Evolutionary conservation across 2,888 invertebrate species (phyloP).

Genomic region (Lucinisca nassula): DNA sequence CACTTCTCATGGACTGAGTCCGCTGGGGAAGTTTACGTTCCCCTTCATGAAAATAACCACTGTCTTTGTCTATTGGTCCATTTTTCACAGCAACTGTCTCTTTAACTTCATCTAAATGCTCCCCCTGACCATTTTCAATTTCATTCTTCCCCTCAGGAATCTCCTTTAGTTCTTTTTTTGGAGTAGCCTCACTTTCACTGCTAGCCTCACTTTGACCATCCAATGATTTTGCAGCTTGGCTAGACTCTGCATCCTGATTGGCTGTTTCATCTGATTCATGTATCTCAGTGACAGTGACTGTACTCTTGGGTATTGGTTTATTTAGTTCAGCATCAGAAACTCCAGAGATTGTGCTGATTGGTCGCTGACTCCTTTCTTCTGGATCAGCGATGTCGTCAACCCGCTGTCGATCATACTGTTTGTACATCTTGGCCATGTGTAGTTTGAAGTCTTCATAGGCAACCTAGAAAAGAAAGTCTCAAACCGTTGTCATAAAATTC

Average conservation of each 20-base stretch:
- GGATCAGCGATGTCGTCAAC: conserved; percentile 98
- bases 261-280: conserved; percentile 58
- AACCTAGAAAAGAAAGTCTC: conserved; percentile 91
- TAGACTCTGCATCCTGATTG: conserved; percentile 56
- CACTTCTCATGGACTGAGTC: conserved; percentile 73
- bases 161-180: conserved; percentile 25
- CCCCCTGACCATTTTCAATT: conserved; percentile 27
- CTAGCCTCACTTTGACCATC: conserved; percentile 18
- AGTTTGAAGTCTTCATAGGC: conserved; percentile 99
- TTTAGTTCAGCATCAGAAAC: conserved; percentile 74
- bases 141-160: conserved; percentile 27
- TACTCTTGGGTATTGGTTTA: conserved; percentile 78
- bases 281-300: conserved; percentile 84
- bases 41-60: conserved; percentile 6
- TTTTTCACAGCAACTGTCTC: background rate
- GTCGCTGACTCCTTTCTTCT: conserved; percentile 96
- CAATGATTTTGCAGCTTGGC: conserved; percentile 54
- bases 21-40: conserved; percentile 65
- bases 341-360: conserved; percentile 98
- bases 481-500: too few species aligned
- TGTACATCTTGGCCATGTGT: conserved; percentile 97
- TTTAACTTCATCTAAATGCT: background rate
- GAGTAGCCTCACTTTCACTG: conserved; percentile 43
- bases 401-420: conserved; percentile 95
- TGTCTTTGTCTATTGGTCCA: conserved; percentile 7